A percentile compares a stretch with the other conserved stretches of the same genome.
phyloP scores from a whole-genome alignment of 2,797 vertebrate species.

The Brachyalestes nurse region DNA sequence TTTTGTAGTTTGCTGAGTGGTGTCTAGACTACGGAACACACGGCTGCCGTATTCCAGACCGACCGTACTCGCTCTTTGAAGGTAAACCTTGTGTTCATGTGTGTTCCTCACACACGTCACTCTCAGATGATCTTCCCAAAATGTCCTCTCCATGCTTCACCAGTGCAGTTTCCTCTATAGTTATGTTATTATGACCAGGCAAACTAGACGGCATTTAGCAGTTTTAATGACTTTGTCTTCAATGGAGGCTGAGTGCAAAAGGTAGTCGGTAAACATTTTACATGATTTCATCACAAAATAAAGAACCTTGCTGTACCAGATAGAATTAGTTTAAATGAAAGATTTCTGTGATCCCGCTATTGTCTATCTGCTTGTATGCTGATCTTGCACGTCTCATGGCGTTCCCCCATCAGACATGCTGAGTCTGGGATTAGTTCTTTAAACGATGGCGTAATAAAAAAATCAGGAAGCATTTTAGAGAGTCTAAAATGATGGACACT shows the following conservation, averaged over 20 bases:
- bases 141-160: background rate
- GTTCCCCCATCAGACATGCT: too few relatives aligned
- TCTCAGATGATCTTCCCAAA: background rate
- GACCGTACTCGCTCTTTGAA: constrained; percentile 99
- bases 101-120: background rate
- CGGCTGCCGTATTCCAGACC: constrained; percentile 95
- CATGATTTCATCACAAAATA: background rate
- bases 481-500: too few relatives aligned
- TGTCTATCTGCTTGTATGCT: background rate
- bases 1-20: constrained; percentile 93
- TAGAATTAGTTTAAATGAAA: background rate
- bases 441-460: too few relatives aligned
- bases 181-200: too few relatives aligned
- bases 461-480: too few relatives aligned
- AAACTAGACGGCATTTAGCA: background rate
- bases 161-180: background rate
- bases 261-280: background rate
- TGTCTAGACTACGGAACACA: constrained; percentile 95
- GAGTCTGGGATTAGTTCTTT: background rate
- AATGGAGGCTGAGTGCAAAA: background rate
- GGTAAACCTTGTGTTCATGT: constrained; percentile 72
- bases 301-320: background rate
- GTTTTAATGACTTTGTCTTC: constrained; percentile 2
- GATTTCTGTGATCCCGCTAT: constrained; percentile 2
- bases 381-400: too few relatives aligned